Evolutionary conservation across 2,113 vertebrate genomes (phyloP).

Genomic region (Antechinus flavipes): DNA sequence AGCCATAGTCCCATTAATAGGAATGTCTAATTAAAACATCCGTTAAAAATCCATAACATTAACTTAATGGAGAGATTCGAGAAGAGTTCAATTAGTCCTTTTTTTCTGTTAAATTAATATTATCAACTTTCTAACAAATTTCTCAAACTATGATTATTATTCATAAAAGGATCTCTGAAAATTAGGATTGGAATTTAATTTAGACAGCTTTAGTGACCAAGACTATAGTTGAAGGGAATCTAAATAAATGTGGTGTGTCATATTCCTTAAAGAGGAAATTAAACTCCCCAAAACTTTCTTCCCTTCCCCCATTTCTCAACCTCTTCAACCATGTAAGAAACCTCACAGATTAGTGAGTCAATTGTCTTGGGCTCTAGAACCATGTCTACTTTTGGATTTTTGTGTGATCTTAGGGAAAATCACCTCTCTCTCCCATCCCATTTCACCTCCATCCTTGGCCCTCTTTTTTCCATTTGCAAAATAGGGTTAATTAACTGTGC

Average conservation of each 20-base stretch:
- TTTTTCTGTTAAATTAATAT: constrained; percentile 79
- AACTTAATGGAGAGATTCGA: constrained; percentile 76
- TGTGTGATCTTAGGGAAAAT: background rate
- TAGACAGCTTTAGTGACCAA: constrained; percentile 16
- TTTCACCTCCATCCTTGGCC: no score
- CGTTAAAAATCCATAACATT: constrained; percentile 77
- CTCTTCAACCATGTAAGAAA: background rate
- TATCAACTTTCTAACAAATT: constrained; percentile 69
- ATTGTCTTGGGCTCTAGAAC: background rate
- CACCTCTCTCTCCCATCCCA: background rate
- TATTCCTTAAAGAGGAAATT: background rate
- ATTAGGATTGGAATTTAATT: constrained; percentile 52
- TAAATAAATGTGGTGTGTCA: background rate
- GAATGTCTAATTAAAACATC: constrained; percentile 81
- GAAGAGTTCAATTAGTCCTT: constrained; percentile 64
- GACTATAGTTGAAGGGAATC: constrained; percentile 48
- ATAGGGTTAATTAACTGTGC: background rate
- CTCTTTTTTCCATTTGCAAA: background rate
- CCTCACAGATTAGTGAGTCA: background rate
- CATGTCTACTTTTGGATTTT: background rate
- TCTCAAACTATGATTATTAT: constrained; percentile 35
- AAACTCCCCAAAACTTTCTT: background rate
- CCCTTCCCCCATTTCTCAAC: background rate
- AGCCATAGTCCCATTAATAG: constrained; percentile 78
- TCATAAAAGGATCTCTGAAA: constrained; percentile 63